Evolutionary conservation across 2,888 invertebrate genomes (phyloP).

Genomic region (Drosophila aldrichi): DNA sequence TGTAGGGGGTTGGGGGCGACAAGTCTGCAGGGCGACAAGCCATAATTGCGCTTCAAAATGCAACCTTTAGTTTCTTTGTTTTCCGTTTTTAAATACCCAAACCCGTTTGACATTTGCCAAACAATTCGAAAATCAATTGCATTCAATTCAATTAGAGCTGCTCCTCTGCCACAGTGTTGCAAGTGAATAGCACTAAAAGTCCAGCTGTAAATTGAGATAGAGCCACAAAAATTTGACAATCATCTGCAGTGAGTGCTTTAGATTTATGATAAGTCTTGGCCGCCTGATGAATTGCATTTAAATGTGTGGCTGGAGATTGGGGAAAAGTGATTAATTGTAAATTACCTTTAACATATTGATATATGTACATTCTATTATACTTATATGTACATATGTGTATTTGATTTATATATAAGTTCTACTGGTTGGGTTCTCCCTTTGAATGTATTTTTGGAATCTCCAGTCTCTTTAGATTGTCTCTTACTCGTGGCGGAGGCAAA

Average conservation of each 20-base stretch:
- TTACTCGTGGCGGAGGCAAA: too few relatives aligned
- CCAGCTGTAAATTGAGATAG: constrained; percentile 17
- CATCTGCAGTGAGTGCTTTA: neutral
- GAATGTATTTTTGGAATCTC: too few relatives aligned
- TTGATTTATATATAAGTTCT: too few relatives aligned
- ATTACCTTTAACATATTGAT: too few relatives aligned
- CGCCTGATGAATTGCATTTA: neutral
- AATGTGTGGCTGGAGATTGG: too few relatives aligned
- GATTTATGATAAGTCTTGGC: neutral
- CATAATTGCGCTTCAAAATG: constrained; percentile 72
- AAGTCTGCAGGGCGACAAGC: constrained; percentile 49
- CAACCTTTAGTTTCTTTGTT: constrained; percentile 31
- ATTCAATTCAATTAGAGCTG: constrained; percentile 66
- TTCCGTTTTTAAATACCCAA: constrained; percentile 14
- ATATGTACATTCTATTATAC: too few relatives aligned
- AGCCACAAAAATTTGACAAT: too few relatives aligned
- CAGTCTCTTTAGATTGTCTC: too few relatives aligned
- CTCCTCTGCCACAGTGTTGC: constrained; percentile 53
- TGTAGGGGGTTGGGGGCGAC: neutral
- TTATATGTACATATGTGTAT: too few relatives aligned
- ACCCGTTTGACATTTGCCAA: constrained; percentile 14
- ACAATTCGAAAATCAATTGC: constrained; percentile 68
- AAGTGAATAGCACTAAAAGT: constrained; percentile 36
- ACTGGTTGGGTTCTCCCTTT: too few relatives aligned
- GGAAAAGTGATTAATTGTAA: neutral